A percentile compares a stretch with the other conserved stretches of the same genome.
Evolutionary conservation across 2,888 invertebrate species (phyloP).

Genomic region (Orthonevra nobilis): DNA sequence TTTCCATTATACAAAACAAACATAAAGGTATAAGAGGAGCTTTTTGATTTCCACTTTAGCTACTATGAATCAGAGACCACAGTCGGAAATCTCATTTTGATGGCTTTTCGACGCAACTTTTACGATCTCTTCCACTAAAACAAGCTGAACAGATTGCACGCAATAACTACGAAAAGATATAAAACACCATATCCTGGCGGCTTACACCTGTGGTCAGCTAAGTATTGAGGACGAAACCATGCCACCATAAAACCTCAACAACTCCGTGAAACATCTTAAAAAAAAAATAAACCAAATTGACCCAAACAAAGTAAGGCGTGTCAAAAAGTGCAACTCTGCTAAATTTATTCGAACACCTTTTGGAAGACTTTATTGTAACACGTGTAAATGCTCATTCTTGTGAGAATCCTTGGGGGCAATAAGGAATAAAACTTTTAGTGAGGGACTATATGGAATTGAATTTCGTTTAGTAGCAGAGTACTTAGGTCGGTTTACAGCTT

Average conservation of each 20-base stretch:
- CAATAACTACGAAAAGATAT: constrained; percentile 25
- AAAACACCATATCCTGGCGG: constrained; percentile 19
- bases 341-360: constrained; percentile 14
- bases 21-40: no score
- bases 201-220: constrained; percentile 8
- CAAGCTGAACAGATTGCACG: constrained; percentile 27
- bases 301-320: neutral
- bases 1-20: no score
- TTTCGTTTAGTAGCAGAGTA: no score
- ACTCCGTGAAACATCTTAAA: neutral
- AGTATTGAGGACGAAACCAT: neutral
- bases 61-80: constrained; percentile 8
- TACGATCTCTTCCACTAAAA: constrained; percentile 17
- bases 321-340: constrained; percentile 15
- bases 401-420: no score
- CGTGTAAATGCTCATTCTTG: no score
- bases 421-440: no score
- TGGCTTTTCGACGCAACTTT: constrained; percentile 20
- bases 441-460: no score
- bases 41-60: constrained; percentile 1
- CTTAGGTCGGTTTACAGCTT: no score
- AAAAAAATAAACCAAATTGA: neutral
- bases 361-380: no score
- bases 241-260: neutral
- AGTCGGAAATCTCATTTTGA: constrained; percentile 33